Percentiles rank a stretch among this genome's conserved stretches.
phyloP scores from a whole-genome alignment of 2,797 vertebrate species.

The Lerista edwardsae region DNA sequence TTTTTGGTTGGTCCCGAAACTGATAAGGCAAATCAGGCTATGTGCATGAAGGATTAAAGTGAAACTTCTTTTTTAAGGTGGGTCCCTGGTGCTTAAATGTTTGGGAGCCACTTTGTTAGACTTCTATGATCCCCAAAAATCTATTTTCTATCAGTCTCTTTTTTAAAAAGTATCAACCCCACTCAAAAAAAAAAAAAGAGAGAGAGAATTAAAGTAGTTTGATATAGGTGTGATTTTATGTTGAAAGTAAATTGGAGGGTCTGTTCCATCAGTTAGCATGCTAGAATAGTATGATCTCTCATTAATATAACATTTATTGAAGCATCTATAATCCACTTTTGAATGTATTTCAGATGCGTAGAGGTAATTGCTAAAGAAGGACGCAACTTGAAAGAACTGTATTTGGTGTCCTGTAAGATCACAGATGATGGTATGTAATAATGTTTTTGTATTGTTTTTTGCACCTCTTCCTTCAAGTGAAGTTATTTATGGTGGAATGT shows the following conservation, averaged over 20 bases:
- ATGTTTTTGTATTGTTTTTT: slow-evolving; percentile 5
- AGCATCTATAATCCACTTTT: slow-evolving; percentile 49
- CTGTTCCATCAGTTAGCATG: slow-evolving; percentile 22
- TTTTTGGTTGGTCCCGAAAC: too few relatives aligned
- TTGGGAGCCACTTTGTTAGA: too few relatives aligned
- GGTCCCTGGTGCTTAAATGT: too few relatives aligned
- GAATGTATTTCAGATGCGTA: slow-evolving; percentile 88
- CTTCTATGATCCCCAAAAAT: neutral
- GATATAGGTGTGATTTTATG: slow-evolving; percentile 8
- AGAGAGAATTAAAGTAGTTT: slow-evolving; percentile 35
- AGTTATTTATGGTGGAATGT: neutral
- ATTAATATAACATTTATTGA: slow-evolving; percentile 31
- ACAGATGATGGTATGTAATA: slow-evolving; percentile 92
- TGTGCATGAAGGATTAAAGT: too few relatives aligned
- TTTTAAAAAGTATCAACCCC: neutral
- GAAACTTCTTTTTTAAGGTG: too few relatives aligned
- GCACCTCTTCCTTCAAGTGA: neutral
- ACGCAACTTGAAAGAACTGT: slow-evolving; percentile 93
- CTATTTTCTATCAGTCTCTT: neutral
- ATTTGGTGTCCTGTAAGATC: slow-evolving; percentile 98
- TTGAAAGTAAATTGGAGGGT: slow-evolving; percentile 45
- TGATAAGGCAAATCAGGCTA: too few relatives aligned
- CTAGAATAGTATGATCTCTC: slow-evolving; percentile 1
- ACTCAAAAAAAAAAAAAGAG: slow-evolving; percentile 36
- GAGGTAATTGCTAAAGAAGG: slow-evolving; percentile 99